These are phyloP conservation scores for Lacerta bilineata DNA, from an alignment of 2,797 vertebrate species.

Conservation along the genomic window DNA sequence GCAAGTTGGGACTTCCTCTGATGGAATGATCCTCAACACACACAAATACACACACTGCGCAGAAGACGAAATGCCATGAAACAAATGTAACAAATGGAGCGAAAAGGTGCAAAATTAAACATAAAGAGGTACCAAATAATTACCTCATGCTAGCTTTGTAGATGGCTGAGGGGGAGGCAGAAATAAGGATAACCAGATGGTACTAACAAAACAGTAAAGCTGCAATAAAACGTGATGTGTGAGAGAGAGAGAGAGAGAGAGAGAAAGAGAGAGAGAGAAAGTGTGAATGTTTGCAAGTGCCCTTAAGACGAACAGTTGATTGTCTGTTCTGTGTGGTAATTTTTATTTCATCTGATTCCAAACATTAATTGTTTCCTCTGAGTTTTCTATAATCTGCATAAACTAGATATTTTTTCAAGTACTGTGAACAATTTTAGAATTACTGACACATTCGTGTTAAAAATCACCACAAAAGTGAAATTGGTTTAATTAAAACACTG, in stretches of 20 bases:
- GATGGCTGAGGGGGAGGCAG: not conserved
- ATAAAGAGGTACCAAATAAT: not conserved
- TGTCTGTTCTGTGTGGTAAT: not conserved
- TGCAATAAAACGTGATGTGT: not conserved
- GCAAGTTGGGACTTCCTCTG: not conserved
- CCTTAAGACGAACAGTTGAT: not conserved
- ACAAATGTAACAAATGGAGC: not conserved
- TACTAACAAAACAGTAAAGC: not conserved
- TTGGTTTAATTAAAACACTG: constrained; percentile 2
- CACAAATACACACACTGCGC: not conserved
- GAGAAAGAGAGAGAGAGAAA: too few species aligned
- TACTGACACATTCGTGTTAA: not conserved
- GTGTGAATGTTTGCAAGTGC: not conserved
- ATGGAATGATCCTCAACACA: not conserved
- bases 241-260: too few species aligned
- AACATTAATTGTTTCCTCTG: not conserved
- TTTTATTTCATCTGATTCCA: not conserved
- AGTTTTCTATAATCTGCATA: not conserved
- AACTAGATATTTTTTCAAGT: not conserved
- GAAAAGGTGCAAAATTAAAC: not conserved
- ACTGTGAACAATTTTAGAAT: not conserved
- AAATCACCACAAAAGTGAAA: not conserved
- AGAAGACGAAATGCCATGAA: not conserved
- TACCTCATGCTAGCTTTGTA: not conserved
- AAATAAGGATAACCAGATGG: not conserved